Percentiles rank a stretch among this genome's conserved stretches.
Conservation (phyloP, 2,113 vertebrate species). For the Fregata magnificens region DNA sequence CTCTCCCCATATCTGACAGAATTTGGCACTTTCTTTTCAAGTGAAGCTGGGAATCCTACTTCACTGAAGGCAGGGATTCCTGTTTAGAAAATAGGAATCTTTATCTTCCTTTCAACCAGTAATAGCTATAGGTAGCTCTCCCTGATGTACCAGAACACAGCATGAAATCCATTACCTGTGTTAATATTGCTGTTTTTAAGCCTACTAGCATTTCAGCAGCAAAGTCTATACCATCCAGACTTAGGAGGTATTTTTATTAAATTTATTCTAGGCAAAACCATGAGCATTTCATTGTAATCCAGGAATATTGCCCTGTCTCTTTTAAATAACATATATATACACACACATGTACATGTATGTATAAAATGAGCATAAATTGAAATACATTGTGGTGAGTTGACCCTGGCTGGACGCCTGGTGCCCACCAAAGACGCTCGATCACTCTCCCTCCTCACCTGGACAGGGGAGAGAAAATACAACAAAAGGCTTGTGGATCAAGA, state of each 20-base stretch:
- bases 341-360: not conserved
- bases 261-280: constrained; percentile 15
- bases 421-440: not conserved
- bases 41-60: not conserved
- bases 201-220: not conserved
- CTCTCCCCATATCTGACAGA: not conserved
- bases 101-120: constrained; percentile 13
- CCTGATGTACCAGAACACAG: constrained; percentile 18
- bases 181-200: constrained; percentile 45
- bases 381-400: not conserved
- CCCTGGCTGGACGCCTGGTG: not conserved
- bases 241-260: constrained; percentile 32
- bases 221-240: constrained; percentile 29
- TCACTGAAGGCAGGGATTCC: not conserved
- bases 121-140: constrained; percentile 5
- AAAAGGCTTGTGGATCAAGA: not conserved
- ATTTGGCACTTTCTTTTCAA: not conserved
- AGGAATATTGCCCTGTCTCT: not conserved
- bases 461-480: no score
- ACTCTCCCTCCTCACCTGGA: not conserved
- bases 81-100: not conserved
- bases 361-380: not conserved
- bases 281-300: not conserved
- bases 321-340: not conserved
- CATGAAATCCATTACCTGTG: constrained; percentile 24